Evolutionary conservation across 2,797 vertebrate genomes (phyloP).

Genomic region (Austrolebias charrua): DNA sequence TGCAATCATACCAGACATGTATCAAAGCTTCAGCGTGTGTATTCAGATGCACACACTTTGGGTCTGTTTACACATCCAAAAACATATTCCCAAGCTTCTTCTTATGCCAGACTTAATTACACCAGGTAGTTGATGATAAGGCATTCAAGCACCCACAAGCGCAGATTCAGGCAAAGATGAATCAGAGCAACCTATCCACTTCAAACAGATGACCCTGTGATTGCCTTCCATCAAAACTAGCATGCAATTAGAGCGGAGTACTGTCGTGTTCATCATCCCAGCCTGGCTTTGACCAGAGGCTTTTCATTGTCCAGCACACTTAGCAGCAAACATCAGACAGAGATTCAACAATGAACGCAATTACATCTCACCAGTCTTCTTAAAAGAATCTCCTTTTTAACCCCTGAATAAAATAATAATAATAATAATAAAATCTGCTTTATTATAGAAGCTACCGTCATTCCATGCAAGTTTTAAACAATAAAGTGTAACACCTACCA

Average conservation of each 20-base stretch:
- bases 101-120: slow-evolving; percentile 62
- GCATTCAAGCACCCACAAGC: slow-evolving; percentile 43
- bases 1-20: slow-evolving; percentile 63
- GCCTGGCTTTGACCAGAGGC: slow-evolving; percentile 70
- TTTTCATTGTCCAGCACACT: slow-evolving; percentile 76
- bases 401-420: slow-evolving; percentile 31
- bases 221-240: slow-evolving; percentile 81
- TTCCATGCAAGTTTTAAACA: neutral
- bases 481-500: too few relatives aligned
- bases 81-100: slow-evolving; percentile 41
- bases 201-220: slow-evolving; percentile 77
- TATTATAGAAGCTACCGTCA: slow-evolving; percentile 12
- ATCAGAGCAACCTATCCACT: slow-evolving; percentile 78
- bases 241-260: slow-evolving; percentile 74
- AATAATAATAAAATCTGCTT: slow-evolving; percentile 16
- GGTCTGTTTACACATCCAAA: slow-evolving; percentile 41
- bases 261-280: slow-evolving; percentile 71
- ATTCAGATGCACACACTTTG: slow-evolving; percentile 39
- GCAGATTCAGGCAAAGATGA: slow-evolving; percentile 61
- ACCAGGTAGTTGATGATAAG: slow-evolving; percentile 65
- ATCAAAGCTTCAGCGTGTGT: slow-evolving; percentile 59
- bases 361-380: slow-evolving; percentile 51
- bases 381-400: slow-evolving; percentile 32
- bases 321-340: slow-evolving; percentile 66
- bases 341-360: slow-evolving; percentile 68